Conservation (phyloP, 2,797 vertebrate species). For the Sebastes steindachneri region DNA sequence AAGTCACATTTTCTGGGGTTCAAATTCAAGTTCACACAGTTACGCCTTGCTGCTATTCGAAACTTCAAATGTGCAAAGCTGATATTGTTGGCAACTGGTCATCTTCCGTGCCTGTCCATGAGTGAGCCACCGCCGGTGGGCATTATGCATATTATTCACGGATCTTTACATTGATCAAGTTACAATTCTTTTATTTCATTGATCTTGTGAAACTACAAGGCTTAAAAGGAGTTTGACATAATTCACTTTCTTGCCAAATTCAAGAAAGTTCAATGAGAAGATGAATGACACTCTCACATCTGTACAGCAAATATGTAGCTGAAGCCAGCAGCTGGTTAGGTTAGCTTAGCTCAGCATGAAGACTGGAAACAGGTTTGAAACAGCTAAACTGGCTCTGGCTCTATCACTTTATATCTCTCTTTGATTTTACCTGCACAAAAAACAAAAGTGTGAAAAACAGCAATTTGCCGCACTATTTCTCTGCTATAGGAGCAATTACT, state of each 20-base stretch:
- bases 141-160: conserved; percentile 16
- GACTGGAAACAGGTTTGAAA: not conserved
- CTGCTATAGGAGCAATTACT: not conserved
- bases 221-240: not conserved
- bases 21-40: conserved; percentile 24
- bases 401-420: not conserved
- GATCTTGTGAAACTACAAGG: not conserved
- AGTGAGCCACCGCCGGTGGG: conserved; percentile 23
- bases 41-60: conserved; percentile 1
- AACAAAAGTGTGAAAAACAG: not conserved
- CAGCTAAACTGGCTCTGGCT: not conserved
- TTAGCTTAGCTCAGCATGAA: not conserved
- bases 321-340: not conserved
- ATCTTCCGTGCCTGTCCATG: conserved; percentile 13
- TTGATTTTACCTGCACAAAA: not conserved
- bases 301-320: not conserved
- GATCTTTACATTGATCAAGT: not conserved
- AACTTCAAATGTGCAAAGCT: conserved; percentile 16
- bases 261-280: not conserved
- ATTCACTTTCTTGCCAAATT: not conserved
- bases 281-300: not conserved
- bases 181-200: not conserved
- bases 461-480: not conserved
- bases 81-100: conserved; percentile 36
- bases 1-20: conserved; percentile 23